Conservation (phyloP, 2,113 vertebrate species). For the Callionymus lyra region DNA sequence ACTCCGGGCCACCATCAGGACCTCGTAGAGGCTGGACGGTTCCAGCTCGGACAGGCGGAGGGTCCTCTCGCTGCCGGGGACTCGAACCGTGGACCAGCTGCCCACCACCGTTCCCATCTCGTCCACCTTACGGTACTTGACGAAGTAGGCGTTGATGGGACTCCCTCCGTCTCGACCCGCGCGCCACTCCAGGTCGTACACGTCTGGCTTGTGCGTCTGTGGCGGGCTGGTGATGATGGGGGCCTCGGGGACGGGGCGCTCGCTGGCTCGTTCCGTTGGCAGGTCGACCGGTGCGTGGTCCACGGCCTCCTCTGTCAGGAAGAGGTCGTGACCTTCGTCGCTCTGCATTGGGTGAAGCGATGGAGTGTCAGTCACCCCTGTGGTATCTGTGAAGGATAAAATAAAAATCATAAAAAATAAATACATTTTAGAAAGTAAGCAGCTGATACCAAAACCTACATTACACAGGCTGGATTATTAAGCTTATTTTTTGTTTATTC, state of each 20-base stretch:
- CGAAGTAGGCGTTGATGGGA: slow-evolving; percentile 87
- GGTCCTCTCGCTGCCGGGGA: slow-evolving; percentile 89
- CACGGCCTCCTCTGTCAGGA: slow-evolving; percentile 31
- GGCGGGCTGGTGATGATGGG: slow-evolving; percentile 95
- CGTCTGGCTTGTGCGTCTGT: slow-evolving; percentile 79
- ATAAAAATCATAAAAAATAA: not conserved
- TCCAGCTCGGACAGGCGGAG: slow-evolving; percentile 84
- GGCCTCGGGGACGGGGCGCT: slow-evolving; percentile 73
- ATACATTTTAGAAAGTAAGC: too few relatives aligned
- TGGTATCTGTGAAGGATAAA: slow-evolving; percentile 41
- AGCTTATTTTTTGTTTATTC: too few relatives aligned
- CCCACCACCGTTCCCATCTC: slow-evolving; percentile 66
- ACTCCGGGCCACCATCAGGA: slow-evolving; percentile 91
- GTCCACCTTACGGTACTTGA: slow-evolving; percentile 95
- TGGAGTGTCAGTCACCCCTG: slow-evolving; percentile 12
- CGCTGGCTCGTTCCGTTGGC: slow-evolving; percentile 32
- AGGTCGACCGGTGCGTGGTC: slow-evolving; percentile 3
- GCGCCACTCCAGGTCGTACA: slow-evolving; percentile 85
- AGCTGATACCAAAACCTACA: too few relatives aligned
- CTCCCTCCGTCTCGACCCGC: slow-evolving; percentile 77
- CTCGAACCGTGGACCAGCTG: slow-evolving; percentile 84
- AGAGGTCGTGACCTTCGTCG: slow-evolving; percentile 53
- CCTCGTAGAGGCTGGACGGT: slow-evolving; percentile 89
- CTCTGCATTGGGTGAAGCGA: slow-evolving; percentile 60
- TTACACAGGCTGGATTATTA: too few relatives aligned